A percentile compares a stretch with the other conserved stretches of the same genome.
Evolutionary conservation across 2,797 vertebrate genomes (phyloP).

Genomic region (Siniperca obscura): DNA sequence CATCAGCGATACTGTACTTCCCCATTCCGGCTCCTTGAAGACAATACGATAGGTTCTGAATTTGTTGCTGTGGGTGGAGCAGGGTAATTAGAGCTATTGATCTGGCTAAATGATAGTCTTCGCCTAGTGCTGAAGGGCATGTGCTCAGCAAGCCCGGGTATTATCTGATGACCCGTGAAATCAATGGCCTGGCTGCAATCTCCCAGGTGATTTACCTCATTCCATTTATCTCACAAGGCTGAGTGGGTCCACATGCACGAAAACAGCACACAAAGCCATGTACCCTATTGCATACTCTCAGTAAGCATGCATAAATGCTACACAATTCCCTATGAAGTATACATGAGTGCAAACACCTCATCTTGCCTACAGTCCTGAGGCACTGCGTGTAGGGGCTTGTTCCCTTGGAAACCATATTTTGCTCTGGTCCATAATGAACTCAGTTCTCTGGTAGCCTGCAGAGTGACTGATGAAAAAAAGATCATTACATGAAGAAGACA

Average conservation of each 20-base stretch:
- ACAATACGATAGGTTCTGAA: constrained; percentile 58
- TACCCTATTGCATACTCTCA: constrained; percentile 22
- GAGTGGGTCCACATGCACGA: constrained; percentile 48
- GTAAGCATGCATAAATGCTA: constrained; percentile 60
- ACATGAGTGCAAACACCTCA: constrained; percentile 69
- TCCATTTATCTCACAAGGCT: constrained; percentile 68
- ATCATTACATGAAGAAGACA: constrained; percentile 69
- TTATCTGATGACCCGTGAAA: constrained; percentile 83
- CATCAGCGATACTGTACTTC: constrained; percentile 35
- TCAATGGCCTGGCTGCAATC: constrained; percentile 77
- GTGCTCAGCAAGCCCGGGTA: constrained; percentile 77
- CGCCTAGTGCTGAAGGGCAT: constrained; percentile 75
- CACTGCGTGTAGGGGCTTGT: constrained; percentile 73
- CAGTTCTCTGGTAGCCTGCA: constrained; percentile 66
- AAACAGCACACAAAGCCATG: constrained; percentile 39
- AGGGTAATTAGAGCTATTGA: constrained; percentile 82
- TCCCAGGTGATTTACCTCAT: constrained; percentile 79
- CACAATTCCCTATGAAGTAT: constrained; percentile 63
- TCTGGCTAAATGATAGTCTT: constrained; percentile 80
- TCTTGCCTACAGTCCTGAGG: constrained; percentile 65
- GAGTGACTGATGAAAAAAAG: constrained; percentile 76
- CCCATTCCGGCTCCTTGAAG: constrained; percentile 55
- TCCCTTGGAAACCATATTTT: constrained; percentile 84
- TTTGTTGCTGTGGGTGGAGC: constrained; percentile 69
- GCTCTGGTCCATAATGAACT: constrained; percentile 78